These are phyloP conservation scores for Dolichomitus sp. DNA, from an alignment of 2,888 invertebrate species.

Conservation along the genomic window DNA sequence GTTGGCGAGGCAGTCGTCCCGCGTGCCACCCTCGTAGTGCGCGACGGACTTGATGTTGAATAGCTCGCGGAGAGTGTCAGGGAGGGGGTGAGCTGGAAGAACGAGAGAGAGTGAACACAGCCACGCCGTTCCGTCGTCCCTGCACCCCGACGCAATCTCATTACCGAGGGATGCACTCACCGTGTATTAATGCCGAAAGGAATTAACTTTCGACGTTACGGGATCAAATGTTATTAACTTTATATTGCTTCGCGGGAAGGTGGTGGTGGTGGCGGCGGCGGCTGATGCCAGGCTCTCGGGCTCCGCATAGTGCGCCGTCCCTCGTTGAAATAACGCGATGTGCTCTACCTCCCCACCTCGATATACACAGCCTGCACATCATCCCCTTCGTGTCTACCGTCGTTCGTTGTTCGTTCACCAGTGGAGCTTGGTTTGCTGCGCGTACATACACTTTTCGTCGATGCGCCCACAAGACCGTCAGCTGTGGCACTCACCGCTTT, in stretches of 20 bases:
- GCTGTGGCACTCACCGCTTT: slow-evolving; percentile 68
- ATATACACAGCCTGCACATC: slow-evolving; percentile 49
- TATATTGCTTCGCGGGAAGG: slow-evolving; percentile 78
- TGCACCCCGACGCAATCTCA: slow-evolving; percentile 78
- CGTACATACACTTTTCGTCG: slow-evolving; percentile 60
- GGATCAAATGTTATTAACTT: slow-evolving; percentile 84
- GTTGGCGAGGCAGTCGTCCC: slow-evolving; percentile 52
- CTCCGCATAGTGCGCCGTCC: background rate
- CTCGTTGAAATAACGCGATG: slow-evolving; percentile 55
- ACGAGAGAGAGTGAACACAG: slow-evolving; percentile 14
- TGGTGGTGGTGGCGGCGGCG: slow-evolving; percentile 60
- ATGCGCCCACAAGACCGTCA: slow-evolving; percentile 64
- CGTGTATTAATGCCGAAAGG: slow-evolving; percentile 84
- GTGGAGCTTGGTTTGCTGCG: slow-evolving; percentile 26
- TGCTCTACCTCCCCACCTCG: slow-evolving; percentile 8
- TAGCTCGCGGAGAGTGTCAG: slow-evolving; percentile 34
- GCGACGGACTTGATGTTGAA: slow-evolving; percentile 51
- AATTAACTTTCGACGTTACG: slow-evolving; percentile 84
- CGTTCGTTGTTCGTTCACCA: slow-evolving; percentile 61
- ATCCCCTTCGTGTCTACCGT: slow-evolving; percentile 46
- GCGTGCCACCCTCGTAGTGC: slow-evolving; percentile 45
- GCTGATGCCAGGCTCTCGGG: slow-evolving; percentile 32
- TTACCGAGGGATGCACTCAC: slow-evolving; percentile 80
- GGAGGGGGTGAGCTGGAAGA: slow-evolving; percentile 30
- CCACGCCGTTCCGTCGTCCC: slow-evolving; percentile 45